Evolutionary conservation across 2,888 invertebrate genomes (phyloP).

Genomic region (Drosophila falleni): DNA sequence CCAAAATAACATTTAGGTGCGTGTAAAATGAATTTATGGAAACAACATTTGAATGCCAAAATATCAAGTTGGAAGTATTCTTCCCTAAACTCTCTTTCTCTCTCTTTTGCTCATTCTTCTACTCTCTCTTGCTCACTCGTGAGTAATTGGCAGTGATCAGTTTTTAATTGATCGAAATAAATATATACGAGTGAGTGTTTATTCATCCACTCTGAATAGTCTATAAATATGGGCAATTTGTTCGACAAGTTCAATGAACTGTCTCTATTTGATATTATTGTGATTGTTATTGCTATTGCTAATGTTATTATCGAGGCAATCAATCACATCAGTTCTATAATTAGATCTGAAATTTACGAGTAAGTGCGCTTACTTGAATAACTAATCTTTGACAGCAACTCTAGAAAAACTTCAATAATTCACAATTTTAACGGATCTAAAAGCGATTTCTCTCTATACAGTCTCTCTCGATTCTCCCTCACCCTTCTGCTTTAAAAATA

Average conservation of each 20-base stretch:
- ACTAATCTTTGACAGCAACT: slow-evolving; percentile 34
- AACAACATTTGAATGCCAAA: slow-evolving; percentile 34
- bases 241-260: slow-evolving; percentile 41
- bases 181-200: slow-evolving; percentile 20
- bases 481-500: background rate
- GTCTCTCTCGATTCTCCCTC: background rate
- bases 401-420: slow-evolving; percentile 6
- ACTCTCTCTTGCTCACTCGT: background rate
- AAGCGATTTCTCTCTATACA: background rate
- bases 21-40: slow-evolving; percentile 17
- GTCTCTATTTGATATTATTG: slow-evolving; percentile 19
- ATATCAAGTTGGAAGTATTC: slow-evolving; percentile 14
- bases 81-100: slow-evolving; percentile 2
- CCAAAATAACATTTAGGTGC: slow-evolving; percentile 35
- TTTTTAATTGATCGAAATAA: slow-evolving; percentile 46
- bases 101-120: background rate
- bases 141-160: slow-evolving; percentile 55
- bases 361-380: slow-evolving; percentile 12
- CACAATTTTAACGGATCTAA: background rate
- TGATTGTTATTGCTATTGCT: slow-evolving; percentile 6
- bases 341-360: slow-evolving; percentile 12
- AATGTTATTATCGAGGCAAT: slow-evolving; percentile 26
- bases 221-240: slow-evolving; percentile 46
- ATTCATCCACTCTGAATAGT: slow-evolving; percentile 13
- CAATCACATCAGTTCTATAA: slow-evolving; percentile 41